Evolutionary conservation across 1,140 invertebrate species (phyloP).

Genomic region (Papilio xuthus): DNA sequence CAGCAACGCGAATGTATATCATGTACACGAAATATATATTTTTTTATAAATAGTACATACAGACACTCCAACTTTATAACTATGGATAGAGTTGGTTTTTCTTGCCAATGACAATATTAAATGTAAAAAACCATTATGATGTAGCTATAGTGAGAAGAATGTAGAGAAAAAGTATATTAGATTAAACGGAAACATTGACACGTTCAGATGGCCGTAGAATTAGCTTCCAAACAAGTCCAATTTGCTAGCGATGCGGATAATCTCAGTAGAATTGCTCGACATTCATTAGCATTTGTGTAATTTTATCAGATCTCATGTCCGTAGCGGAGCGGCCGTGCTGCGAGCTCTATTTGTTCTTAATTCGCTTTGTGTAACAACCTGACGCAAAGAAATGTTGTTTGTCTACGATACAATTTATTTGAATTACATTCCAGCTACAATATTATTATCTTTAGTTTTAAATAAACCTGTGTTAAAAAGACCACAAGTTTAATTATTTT

Average conservation of each 20-base stretch:
- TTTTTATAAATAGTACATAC: too few relatives aligned
- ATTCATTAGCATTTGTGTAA: constrained; percentile 77
- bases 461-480: too few relatives aligned
- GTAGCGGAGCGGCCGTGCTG: constrained; percentile 14
- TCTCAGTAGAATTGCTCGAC: constrained; percentile 58
- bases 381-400: constrained; percentile 3
- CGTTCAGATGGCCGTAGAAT: constrained; percentile 49
- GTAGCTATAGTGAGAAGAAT: background rate
- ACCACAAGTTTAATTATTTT: too few relatives aligned
- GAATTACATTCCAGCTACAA: background rate
- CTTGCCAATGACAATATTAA: too few relatives aligned
- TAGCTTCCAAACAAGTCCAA: constrained; percentile 66
- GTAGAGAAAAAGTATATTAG: background rate
- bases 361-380: constrained; percentile 50
- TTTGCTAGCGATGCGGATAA: constrained; percentile 65
- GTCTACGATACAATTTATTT: background rate
- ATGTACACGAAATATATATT: too few relatives aligned
- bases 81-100: too few relatives aligned
- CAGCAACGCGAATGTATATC: too few relatives aligned
- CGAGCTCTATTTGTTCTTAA: constrained; percentile 59
- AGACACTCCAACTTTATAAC: too few relatives aligned
- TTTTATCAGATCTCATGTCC: constrained; percentile 64
- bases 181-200: background rate
- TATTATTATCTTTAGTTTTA: background rate
- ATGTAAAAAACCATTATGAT: too few relatives aligned